phyloP scores from a whole-genome alignment of 2,888 invertebrate species.

The Ectropis crepuscularia region DNA sequence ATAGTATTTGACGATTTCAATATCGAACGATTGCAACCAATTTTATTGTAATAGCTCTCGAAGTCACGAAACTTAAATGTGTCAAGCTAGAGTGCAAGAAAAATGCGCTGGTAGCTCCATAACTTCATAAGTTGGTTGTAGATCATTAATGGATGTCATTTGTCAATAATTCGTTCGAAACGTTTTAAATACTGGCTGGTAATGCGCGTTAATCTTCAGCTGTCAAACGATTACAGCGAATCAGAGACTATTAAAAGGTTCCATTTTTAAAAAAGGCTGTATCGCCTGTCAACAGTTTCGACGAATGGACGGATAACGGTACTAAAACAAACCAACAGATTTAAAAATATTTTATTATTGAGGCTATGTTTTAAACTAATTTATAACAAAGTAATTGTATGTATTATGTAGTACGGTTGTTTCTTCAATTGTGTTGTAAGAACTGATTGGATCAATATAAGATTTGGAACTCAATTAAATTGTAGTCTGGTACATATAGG shows the following conservation, averaged over 20 bases:
- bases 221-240: conserved; percentile 72
- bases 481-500: too few relatives aligned
- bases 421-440: too few relatives aligned
- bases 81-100: neutral
- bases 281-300: conserved; percentile 63
- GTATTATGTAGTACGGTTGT: too few relatives aligned
- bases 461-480: too few relatives aligned
- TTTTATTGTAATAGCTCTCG: neutral
- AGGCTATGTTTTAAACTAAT: too few relatives aligned
- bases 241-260: conserved; percentile 75
- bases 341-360: too few relatives aligned
- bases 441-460: too few relatives aligned
- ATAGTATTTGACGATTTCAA: conserved; percentile 61
- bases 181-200: conserved; percentile 65
- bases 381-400: too few relatives aligned
- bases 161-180: conserved; percentile 72
- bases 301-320: conserved; percentile 23
- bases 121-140: neutral
- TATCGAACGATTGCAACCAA: conserved; percentile 32
- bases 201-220: conserved; percentile 71
- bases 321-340: conserved; percentile 11
- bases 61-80: neutral
- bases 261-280: conserved; percentile 74
- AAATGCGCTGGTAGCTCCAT: neutral
- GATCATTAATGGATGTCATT: conserved; percentile 67